Evolutionary conservation across 2,113 vertebrate species (phyloP).

Genomic region (Epinephelus fuscoguttatus): DNA sequence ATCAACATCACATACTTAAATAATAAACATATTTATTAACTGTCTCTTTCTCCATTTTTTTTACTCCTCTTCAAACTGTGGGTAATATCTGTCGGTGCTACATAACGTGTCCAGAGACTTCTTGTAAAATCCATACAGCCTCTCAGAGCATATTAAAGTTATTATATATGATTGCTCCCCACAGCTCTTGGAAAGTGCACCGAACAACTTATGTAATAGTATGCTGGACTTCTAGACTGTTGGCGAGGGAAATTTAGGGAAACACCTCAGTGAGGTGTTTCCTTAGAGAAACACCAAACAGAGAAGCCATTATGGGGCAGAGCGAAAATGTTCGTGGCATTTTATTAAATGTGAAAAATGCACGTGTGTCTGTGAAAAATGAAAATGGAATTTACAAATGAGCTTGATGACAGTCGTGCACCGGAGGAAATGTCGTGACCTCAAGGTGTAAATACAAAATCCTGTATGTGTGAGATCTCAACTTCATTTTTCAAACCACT

Average conservation of each 20-base stretch:
- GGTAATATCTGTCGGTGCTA: background rate
- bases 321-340: background rate
- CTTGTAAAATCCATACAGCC: constrained; percentile 1
- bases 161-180: constrained; percentile 48
- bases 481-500: background rate
- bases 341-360: constrained; percentile 14
- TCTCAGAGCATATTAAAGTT: constrained; percentile 42
- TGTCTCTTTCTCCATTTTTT: background rate
- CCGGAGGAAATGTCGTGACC: constrained; percentile 4
- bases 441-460: constrained; percentile 5
- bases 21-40: background rate
- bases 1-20: background rate
- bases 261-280: constrained; percentile 32
- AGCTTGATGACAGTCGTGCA: background rate
- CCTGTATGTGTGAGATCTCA: background rate
- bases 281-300: constrained; percentile 41
- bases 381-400: constrained; percentile 1
- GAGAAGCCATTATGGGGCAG: constrained; percentile 30
- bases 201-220: constrained; percentile 29
- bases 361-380: background rate
- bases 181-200: constrained; percentile 39
- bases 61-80: background rate
- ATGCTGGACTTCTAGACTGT: constrained; percentile 15
- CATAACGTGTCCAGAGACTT: background rate
- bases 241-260: constrained; percentile 6